These are phyloP conservation scores for Holacanthella duospinosa DNA, from an alignment of 2,888 invertebrate genomes.

Conservation along the genomic window DNA sequence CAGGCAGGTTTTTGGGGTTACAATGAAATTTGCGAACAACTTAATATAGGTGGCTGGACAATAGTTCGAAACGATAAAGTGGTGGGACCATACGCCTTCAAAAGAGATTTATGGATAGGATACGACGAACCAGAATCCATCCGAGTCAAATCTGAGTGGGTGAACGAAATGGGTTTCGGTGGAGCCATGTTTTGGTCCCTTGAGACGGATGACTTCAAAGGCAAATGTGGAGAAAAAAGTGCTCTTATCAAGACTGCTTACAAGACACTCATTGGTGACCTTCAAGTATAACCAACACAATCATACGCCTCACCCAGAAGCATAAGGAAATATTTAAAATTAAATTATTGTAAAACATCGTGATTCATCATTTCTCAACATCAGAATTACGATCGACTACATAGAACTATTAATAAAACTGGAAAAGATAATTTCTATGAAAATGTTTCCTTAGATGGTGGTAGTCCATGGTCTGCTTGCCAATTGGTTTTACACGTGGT, in stretches of 20 bases:
- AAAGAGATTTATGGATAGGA: slow-evolving; percentile 15
- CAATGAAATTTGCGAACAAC: slow-evolving; percentile 38
- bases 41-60: slow-evolving; percentile 11
- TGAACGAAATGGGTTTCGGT: slow-evolving; percentile 21
- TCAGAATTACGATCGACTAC: too few relatives aligned
- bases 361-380: not conserved
- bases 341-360: not conserved
- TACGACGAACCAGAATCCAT: slow-evolving; percentile 20
- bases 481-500: too few relatives aligned
- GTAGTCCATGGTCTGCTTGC: too few relatives aligned
- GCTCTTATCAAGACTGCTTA: slow-evolving; percentile 22
- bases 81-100: slow-evolving; percentile 12
- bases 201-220: slow-evolving; percentile 36
- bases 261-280: slow-evolving; percentile 16
- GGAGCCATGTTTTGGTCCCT: slow-evolving; percentile 32
- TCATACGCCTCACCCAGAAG: slow-evolving; percentile 15
- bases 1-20: slow-evolving; percentile 40
- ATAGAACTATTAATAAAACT: too few relatives aligned
- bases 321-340: slow-evolving; percentile 1
- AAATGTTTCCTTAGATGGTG: too few relatives aligned
- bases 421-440: too few relatives aligned
- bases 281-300: slow-evolving; percentile 15
- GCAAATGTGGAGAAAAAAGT: slow-evolving; percentile 23
- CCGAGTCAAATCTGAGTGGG: slow-evolving; percentile 21
- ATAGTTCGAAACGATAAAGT: slow-evolving; percentile 11